phyloP scores from a whole-genome alignment of 1,140 invertebrate genomes.

The Drosophila nigromelanica region DNA sequence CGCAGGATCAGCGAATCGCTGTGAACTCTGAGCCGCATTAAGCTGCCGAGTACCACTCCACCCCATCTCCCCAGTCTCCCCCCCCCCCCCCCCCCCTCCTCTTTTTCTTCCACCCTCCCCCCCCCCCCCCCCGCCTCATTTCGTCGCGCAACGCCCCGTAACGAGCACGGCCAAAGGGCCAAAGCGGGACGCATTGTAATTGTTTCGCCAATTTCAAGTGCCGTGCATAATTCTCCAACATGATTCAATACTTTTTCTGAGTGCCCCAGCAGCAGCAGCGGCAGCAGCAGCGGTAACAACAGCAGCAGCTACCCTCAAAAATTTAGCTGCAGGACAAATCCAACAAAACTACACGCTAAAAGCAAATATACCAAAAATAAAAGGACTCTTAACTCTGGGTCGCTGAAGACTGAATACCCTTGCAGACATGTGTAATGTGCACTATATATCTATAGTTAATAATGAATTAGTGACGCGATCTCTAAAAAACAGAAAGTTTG shows the following conservation, averaged over 20 bases:
- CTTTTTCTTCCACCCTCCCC: no score
- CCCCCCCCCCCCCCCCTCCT: no score
- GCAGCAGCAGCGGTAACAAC: slow-evolving; percentile 29
- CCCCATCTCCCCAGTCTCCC: not conserved
- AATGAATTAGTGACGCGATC: no score
- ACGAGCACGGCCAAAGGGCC: slow-evolving; percentile 14
- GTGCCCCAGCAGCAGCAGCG: slow-evolving; percentile 41
- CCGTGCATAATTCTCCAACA: slow-evolving; percentile 79
- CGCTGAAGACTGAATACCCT: no score
- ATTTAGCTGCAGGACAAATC: slow-evolving; percentile 69
- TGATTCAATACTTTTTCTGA: slow-evolving; percentile 78
- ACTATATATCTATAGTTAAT: no score
- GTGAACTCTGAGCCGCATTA: slow-evolving; percentile 71
- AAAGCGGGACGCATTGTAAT: slow-evolving; percentile 60
- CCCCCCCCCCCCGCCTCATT: no score
- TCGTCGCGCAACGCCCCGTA: no score
- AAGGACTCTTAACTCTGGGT: no score
- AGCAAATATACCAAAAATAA: slow-evolving; percentile 58
- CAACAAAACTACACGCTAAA: slow-evolving; percentile 73
- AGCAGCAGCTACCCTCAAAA: slow-evolving; percentile 37
- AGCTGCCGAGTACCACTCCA: slow-evolving; percentile 31
- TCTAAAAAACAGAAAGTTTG: no score
- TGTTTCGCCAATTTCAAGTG: slow-evolving; percentile 82
- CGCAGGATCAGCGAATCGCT: slow-evolving; percentile 75
- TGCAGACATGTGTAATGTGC: no score